Evolutionary conservation across 30 jellyfish, hydroid and myxozoan genomes (phyloP), one percentile per base, ranked within the genome.

Genomic region (Aurelia aurita): DNA sequence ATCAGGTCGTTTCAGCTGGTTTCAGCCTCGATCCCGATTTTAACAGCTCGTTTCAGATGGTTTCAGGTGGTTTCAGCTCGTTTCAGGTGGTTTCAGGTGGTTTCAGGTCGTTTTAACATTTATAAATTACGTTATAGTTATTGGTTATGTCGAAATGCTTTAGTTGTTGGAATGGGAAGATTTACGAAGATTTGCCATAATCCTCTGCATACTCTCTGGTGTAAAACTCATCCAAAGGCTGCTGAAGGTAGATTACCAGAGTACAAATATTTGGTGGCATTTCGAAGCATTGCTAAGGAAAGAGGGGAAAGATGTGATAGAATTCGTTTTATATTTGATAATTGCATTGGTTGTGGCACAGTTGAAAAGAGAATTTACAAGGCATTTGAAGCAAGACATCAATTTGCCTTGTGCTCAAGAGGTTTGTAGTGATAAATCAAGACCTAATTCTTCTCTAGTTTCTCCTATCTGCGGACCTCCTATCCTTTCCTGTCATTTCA

Each of bases 311-410:
- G 32, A 22, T 28, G 5, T 64, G 23, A 25, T 11, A 64, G 47
- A 9, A 15, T 64, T 22, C 51, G 16, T 0, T 64, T 64, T 6
- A 32, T 22, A 3, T 64, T 10, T 64, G 32, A 58, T n/a, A 10
- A 16, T 11, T 58, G 69, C 22, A 58, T 58, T 7, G 13, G 31
- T n/a, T 58, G 69, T 58, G 26, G 69, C 69, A 12, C 13, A 0
- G 3, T 58, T 58, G 25, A 58, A 58, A 4, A 58, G 69, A 58
- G 69, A 25, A 0, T 58, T 58, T 58, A 58, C 69, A 11, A 58
- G 69, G 31, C 69, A 58, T 25, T 25, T 58, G 69, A 58, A 58
- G 31, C 29, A 58, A 58, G 69, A 39, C 69, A 58, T 58, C 69
- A 12, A 58, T 25, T 7, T 58, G 22, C 26, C 12, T 25, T 3